A percentile compares a stretch with the other conserved stretches of the same genome.
Conservation (phyloP, 2,797 vertebrate genomes). For the Lindbergichthys nudifrons region DNA sequence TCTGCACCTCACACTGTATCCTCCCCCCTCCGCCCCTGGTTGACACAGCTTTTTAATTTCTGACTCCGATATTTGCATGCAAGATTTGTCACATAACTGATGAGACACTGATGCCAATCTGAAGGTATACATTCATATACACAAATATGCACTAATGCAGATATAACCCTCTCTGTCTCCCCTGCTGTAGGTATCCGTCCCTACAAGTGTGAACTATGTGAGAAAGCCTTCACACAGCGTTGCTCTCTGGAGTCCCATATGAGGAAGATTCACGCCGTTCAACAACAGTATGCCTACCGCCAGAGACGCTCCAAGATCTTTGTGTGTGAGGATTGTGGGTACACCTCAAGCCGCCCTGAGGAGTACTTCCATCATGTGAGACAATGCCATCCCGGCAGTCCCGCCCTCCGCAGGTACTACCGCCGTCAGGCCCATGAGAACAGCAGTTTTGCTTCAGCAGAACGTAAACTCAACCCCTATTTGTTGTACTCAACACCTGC, state of each 20-base stretch:
- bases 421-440: slow-evolving; percentile 79
- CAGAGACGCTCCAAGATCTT: slow-evolving; percentile 93
- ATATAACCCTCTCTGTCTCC: background rate
- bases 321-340: slow-evolving; percentile 93
- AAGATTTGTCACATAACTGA: no score
- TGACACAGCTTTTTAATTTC: no score
- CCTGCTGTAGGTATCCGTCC: slow-evolving; percentile 88
- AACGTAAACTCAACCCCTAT: slow-evolving; percentile 76
- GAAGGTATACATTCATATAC: background rate
- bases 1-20: no score
- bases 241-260: slow-evolving; percentile 93
- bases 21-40: no score
- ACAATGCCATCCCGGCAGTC: slow-evolving; percentile 83
- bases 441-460: slow-evolving; percentile 52
- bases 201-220: slow-evolving; percentile 89
- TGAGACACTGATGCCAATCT: background rate
- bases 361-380: slow-evolving; percentile 88
- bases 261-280: slow-evolving; percentile 90
- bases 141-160: background rate
- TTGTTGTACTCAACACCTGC: slow-evolving; percentile 77
- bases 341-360: slow-evolving; percentile 86
- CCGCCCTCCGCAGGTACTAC: slow-evolving; percentile 79
- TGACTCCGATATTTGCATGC: no score
- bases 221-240: slow-evolving; percentile 93
- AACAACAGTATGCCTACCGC: slow-evolving; percentile 90